phyloP scores from a whole-genome alignment of 2,113 vertebrate species.

The Neodon shergylaensis region DNA sequence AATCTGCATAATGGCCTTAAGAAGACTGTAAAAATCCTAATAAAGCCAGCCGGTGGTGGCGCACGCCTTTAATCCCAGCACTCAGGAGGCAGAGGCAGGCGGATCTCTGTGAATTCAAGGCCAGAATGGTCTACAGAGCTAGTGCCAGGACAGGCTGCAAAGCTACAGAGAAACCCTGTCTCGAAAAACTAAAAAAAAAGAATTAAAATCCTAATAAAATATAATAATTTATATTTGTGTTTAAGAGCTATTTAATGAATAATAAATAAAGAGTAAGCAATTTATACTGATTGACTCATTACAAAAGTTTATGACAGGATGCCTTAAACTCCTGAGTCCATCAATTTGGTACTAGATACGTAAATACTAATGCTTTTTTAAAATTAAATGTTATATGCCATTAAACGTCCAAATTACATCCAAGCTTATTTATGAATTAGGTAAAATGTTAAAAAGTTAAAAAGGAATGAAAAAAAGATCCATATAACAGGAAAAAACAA shows the following conservation, averaged over 20 bases:
- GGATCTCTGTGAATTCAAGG: no score
- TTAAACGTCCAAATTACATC: neutral
- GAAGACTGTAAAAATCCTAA: neutral
- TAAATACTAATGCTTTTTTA: neutral
- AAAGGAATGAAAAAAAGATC: constrained; percentile 18
- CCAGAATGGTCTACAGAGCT: no score
- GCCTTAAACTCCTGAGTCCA: neutral
- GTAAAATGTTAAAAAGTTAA: neutral
- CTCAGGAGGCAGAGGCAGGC: no score
- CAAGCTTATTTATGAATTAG: neutral
- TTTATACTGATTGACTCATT: neutral
- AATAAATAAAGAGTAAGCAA: neutral
- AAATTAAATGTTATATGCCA: neutral
- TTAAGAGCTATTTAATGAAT: neutral
- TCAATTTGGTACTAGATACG: neutral
- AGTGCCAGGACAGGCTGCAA: no score
- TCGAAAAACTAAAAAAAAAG: no score
- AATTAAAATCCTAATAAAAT: neutral
- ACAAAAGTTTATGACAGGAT: neutral
- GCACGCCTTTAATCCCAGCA: no score
- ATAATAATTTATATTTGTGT: neutral
- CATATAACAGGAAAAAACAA: neutral
- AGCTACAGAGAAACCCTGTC: no score
- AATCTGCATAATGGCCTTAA: neutral
- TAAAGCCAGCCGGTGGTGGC: no score